Percentiles rank a stretch among this genome's conserved stretches.
Evolutionary conservation across 2,113 vertebrate genomes (phyloP).

Genomic region (Lonchura striata): DNA sequence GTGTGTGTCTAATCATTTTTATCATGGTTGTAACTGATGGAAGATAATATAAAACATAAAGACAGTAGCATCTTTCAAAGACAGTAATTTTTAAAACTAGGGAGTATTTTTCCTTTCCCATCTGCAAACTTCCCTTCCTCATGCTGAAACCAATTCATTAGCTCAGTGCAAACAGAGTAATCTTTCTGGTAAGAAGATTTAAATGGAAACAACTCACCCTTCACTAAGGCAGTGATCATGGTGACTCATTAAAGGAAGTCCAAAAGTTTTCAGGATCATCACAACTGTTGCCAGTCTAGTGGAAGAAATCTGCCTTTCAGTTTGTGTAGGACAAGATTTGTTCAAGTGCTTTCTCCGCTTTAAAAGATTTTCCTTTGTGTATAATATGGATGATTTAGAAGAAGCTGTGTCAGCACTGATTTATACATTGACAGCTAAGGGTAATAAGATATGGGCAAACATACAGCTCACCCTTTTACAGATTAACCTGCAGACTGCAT

Average conservation of each 20-base stretch:
- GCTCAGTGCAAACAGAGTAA: neutral
- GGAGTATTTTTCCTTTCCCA: neutral
- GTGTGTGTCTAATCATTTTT: neutral
- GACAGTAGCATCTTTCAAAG: neutral
- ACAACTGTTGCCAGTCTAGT: constrained; percentile 8
- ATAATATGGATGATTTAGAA: constrained; percentile 78
- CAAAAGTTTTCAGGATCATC: neutral
- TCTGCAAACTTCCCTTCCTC: neutral
- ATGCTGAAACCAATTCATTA: neutral
- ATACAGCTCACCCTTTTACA: constrained; percentile 80
- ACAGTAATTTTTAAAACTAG: neutral
- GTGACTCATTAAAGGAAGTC: neutral
- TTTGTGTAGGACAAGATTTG: constrained; percentile 56
- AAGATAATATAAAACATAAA: neutral
- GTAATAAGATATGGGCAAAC: constrained; percentile 84
- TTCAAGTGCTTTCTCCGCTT: constrained; percentile 56
- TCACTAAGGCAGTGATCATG: neutral
- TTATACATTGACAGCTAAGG: constrained; percentile 84
- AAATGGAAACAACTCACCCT: constrained; percentile 27
- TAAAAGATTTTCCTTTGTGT: constrained; percentile 69
- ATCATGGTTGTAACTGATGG: neutral
- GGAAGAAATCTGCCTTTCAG: constrained; percentile 54
- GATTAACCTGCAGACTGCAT: constrained; percentile 86
- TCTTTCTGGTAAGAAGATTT: neutral
- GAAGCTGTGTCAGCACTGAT: constrained; percentile 80